Base-by-base conservation (phyloP, 2,888 invertebrate genomes). In the Emmelina monodactyla region DNA sequence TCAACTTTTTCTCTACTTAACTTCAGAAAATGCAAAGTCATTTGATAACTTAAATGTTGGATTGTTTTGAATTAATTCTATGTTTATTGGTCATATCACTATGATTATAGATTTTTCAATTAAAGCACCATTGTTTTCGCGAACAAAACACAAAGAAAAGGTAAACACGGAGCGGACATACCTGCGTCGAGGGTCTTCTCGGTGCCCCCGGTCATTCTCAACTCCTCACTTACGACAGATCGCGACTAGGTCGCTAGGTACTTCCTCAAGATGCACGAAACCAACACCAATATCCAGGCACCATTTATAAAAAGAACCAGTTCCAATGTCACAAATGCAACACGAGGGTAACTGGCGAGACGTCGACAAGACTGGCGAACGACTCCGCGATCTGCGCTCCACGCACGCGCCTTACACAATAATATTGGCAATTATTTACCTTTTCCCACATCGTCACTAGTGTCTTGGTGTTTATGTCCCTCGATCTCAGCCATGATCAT, bases 231-330 rank as follows among this genome's bases (percentile, higher is more conserved):
- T 51, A 44, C 49, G 41, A 52, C 47, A 53, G 49, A 45, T 25
- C 29, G 48, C 53, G 65, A 58, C 62, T 62, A 56, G 62, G 28
- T 57, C 48, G 51, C 49, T 51, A 55, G 52, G 55, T 43, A 51
- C 53, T 49, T 51, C 51, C 51, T 54, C 56, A 47, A 63, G 57
- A 62, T 68, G 50, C 51, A 54, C 62, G 60, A 60, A 52, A 54
- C 54, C 58, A 66, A 65, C 66, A 70, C 65, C 68, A 67, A 56
- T 63, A 69, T 75, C 72, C 75, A 75, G 65, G 70, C 76, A 78
- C 73, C 71, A 75, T 75, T 67, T 76, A 75, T 72, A 76, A 78
- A 76, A 78, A 78, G 75, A 76, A 72, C 72, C 69, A 69, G 64
- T 66, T 76, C 75, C 78, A 78, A 78, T 78, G 78, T 78, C 78